Base-by-base conservation (phyloP, 2,797 vertebrate species). In the Bradypodion pumilum region DNA sequence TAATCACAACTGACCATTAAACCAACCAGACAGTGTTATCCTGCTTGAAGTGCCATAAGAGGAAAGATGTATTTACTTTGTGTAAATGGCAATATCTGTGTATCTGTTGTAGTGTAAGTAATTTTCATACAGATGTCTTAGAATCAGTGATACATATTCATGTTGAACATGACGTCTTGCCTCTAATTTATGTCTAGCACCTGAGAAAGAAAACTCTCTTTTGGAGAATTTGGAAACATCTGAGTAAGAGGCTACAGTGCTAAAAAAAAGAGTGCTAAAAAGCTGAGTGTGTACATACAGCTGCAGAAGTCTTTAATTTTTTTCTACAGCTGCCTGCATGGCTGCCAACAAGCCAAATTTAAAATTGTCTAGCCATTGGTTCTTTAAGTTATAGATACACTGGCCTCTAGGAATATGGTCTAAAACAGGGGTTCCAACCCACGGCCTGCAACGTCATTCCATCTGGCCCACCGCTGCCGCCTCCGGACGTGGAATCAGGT, bases 31-130 rank as follows among this genome's bases (percentile, higher is more conserved):
- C 92, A 94, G 91, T 95, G 91, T 95, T 96, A 92, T 91, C 85
- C 93, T 90, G 90, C 37, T 93, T 94, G 86, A 93, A 93, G 94
- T 96, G 94, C 94, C 95, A 96, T 94, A 93, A 91, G 82, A 90
- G 90, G 91, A 86, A 91, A 94, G 89, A 87, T 92, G 83, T 94
- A 91, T 93, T 95, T 92, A 91, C 91, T 91, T 78, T 94, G 90
- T 93, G 92, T 49, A 15, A 92, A 84, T 89, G 91, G 87, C 90
- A 90, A 92, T 94, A 91, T 92, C 90, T 91, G 83, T 93, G 91
- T 93, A 82, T 94, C 90, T 95, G 92, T 95, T 91, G 89, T 93
- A 88, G 90, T 95, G 85, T 93, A 91, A 91, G 90, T 95, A 94
- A 89, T 89, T 66, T 88, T 93, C 93, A 89, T 93, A 84, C 86